Percentiles rank a stretch among this genome's conserved stretches.
Conservation (phyloP, 2,888 invertebrate species). For the Protophormia terraenovae region DNA sequence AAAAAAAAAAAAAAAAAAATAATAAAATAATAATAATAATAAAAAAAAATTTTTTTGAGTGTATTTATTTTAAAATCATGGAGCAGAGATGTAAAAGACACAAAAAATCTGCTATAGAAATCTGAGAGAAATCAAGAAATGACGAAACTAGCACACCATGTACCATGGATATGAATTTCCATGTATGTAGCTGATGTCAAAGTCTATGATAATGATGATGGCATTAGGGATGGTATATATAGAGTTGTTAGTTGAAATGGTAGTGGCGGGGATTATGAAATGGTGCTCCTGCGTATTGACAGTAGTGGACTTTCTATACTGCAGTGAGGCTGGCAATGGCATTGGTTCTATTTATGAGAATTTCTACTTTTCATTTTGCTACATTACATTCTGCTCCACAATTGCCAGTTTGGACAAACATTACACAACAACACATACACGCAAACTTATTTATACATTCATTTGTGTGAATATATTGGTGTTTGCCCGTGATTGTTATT, state of each 20-base stretch:
- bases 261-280: constrained; percentile 14
- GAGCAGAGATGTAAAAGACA: constrained; percentile 18
- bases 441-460: constrained; percentile 19
- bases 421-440: constrained; percentile 57
- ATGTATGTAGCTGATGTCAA: constrained; percentile 3
- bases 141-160: constrained; percentile 19
- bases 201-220: constrained; percentile 27
- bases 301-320: constrained; percentile 47
- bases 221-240: background rate
- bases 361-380: constrained; percentile 18
- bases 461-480: background rate
- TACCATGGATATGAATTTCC: constrained; percentile 9
- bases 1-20: no score
- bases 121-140: constrained; percentile 15
- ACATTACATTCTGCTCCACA: constrained; percentile 25
- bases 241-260: background rate
- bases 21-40: no score
- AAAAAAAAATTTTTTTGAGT: constrained; percentile 35
- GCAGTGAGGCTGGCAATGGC: constrained; percentile 79
- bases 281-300: constrained; percentile 50
- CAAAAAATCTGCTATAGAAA: background rate
- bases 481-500: background rate
- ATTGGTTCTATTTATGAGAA: constrained; percentile 69
- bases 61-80: background rate
- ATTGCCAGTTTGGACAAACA: constrained; percentile 34